These are phyloP conservation scores for Muntiacus reevesi DNA, from an alignment of 2,113 vertebrate genomes.

Conservation along the genomic window DNA sequence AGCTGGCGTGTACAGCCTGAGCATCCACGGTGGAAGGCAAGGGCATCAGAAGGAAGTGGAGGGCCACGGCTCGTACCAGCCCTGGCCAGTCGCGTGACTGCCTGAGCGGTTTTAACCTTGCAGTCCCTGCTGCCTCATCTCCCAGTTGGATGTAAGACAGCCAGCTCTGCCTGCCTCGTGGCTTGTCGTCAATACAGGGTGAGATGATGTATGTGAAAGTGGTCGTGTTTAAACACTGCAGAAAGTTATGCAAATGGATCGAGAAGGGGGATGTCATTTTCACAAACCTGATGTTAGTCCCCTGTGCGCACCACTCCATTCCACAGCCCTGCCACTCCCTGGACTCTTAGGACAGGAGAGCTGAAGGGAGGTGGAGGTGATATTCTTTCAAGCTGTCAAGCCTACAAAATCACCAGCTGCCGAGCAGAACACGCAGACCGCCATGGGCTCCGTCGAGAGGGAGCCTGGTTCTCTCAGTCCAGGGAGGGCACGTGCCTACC, in stretches of 20 bases:
- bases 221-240: background rate
- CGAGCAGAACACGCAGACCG: conserved; percentile 46
- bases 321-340: background rate
- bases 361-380: conserved; percentile 59
- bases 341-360: conserved; percentile 19
- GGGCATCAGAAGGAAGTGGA: background rate
- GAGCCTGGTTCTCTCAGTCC: conserved; percentile 22
- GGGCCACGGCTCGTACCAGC: background rate
- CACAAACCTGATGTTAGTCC: conserved; percentile 42
- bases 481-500: conserved; percentile 75
- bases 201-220: background rate
- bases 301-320: background rate
- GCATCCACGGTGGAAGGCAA: background rate
- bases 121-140: background rate
- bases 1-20: conserved; percentile 11
- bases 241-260: background rate
- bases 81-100: background rate
- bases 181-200: background rate
- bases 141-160: background rate
- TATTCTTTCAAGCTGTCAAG: conserved; percentile 72
- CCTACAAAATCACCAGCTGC: conserved; percentile 59
- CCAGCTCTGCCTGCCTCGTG: background rate
- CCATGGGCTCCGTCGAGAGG: background rate
- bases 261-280: background rate
- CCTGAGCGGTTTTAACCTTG: background rate